These are phyloP conservation scores for Ruditapes philippinarum DNA, from an alignment of 1,140 invertebrate genomes.

Conservation along the genomic window DNA sequence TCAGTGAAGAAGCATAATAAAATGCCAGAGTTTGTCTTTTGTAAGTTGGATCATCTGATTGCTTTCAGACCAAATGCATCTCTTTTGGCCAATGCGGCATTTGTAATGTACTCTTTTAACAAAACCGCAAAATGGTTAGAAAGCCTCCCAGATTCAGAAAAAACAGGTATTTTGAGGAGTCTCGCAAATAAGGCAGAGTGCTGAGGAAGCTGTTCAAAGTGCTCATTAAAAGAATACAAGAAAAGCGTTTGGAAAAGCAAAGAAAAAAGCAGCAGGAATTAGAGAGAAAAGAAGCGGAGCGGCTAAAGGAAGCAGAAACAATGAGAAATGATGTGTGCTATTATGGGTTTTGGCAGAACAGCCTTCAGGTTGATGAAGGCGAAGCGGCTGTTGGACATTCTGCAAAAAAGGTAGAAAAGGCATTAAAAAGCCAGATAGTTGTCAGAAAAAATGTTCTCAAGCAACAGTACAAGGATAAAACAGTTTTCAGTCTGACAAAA, in stretches of 20 bases:
- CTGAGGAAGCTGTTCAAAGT: slow-evolving; percentile 46
- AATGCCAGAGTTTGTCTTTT: slow-evolving; percentile 56
- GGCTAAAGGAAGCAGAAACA: slow-evolving; percentile 52
- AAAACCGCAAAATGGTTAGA: slow-evolving; percentile 53
- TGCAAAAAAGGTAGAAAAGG: slow-evolving; percentile 45
- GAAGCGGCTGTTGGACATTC: neutral
- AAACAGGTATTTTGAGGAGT: slow-evolving; percentile 22
- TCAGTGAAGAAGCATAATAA: slow-evolving; percentile 58
- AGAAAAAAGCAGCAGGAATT: slow-evolving; percentile 53
- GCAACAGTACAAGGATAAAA: slow-evolving; percentile 50
- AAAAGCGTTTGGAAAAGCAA: slow-evolving; percentile 41
- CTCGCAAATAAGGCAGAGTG: slow-evolving; percentile 45
- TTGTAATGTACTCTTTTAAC: slow-evolving; percentile 44
- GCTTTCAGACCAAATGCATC: slow-evolving; percentile 40
- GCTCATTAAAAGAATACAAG: slow-evolving; percentile 55
- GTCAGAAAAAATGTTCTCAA: slow-evolving; percentile 66
- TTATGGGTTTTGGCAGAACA: slow-evolving; percentile 69
- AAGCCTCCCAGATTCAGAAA: slow-evolving; percentile 14
- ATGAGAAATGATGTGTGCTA: slow-evolving; percentile 65
- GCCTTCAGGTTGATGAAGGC: slow-evolving; percentile 55
- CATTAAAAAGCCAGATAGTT: slow-evolving; percentile 52
- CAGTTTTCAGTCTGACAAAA: slow-evolving; percentile 56
- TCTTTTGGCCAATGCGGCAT: slow-evolving; percentile 29
- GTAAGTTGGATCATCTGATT: slow-evolving; percentile 40
- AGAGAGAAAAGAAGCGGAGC: slow-evolving; percentile 47